These are phyloP conservation scores for Atrichornis clamosus DNA, from an alignment of 2,113 vertebrate genomes.

Conservation along the genomic window DNA sequence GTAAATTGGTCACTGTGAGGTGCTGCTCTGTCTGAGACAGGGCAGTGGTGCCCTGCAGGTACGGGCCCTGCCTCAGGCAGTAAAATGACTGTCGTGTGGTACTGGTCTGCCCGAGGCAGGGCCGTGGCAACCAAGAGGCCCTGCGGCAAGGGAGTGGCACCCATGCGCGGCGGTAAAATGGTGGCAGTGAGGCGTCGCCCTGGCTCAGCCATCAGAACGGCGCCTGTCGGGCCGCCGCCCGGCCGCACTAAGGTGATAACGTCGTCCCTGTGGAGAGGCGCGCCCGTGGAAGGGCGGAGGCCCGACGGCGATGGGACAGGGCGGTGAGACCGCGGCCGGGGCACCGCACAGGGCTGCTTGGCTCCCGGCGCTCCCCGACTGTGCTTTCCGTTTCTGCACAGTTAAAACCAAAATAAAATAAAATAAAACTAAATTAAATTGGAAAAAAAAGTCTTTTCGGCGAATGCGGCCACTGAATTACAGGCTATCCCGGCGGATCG, in stretches of 20 bases:
- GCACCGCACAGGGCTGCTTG: fast-evolving
- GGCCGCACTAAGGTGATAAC: fast-evolving
- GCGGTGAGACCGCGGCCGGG: fast-evolving
- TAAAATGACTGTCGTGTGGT: neutral
- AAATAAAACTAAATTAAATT: neutral
- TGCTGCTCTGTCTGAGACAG: neutral
- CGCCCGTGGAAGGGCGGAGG: no score
- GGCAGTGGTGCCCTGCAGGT: no score
- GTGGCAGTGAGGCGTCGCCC: no score
- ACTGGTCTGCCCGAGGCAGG: neutral
- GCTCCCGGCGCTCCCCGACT: neutral
- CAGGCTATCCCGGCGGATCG: neutral
- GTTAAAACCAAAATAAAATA: neutral
- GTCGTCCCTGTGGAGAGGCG: neutral
- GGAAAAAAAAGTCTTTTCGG: neutral
- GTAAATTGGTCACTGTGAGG: neutral
- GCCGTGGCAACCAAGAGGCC: no score
- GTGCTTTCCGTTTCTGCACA: neutral
- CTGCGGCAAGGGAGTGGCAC: neutral
- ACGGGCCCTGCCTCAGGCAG: neutral
- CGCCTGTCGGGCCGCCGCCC: neutral
- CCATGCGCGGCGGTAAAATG: fast-evolving
- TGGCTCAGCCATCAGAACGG: neutral
- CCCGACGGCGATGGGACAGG: no score
- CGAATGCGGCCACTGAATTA: neutral